phyloP scores from a whole-genome alignment of 1,140 invertebrate genomes.

The Venturia canescens region DNA sequence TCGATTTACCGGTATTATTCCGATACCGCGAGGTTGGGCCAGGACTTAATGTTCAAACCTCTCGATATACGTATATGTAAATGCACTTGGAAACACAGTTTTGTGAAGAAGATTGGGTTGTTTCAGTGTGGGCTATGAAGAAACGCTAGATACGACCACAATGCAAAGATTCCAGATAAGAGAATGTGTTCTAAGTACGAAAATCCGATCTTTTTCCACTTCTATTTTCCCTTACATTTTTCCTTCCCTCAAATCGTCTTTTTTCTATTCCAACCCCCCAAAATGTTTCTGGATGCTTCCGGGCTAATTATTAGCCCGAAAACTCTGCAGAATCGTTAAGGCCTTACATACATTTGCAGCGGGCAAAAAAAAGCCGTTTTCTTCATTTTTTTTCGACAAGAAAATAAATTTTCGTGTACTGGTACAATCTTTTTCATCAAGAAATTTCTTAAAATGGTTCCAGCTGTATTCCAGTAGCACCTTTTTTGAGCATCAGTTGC shows the following conservation, averaged over 20 bases:
- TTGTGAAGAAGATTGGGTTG: conserved; percentile 55
- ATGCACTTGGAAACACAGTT: neutral
- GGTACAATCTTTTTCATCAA: too few species aligned
- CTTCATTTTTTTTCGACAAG: too few species aligned
- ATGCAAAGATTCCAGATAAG: conserved; percentile 69
- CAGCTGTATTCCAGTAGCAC: too few species aligned
- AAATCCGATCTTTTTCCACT: conserved; percentile 64
- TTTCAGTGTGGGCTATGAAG: conserved; percentile 51
- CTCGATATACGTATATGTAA: conserved; percentile 47
- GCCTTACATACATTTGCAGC: too few species aligned
- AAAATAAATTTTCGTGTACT: too few species aligned
- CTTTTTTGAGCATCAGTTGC: too few species aligned
- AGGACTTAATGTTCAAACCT: neutral
- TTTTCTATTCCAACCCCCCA: neutral
- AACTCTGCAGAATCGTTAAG: too few species aligned
- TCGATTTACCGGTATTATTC: conserved; percentile 69
- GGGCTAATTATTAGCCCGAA: too few species aligned
- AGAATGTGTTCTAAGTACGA: conserved; percentile 68
- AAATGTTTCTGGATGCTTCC: too few species aligned
- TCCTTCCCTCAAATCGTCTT: conserved; percentile 11
- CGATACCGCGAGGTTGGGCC: conserved; percentile 56
- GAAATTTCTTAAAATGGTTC: too few species aligned
- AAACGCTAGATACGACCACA: conserved; percentile 62
- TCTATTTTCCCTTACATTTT: conserved; percentile 50
- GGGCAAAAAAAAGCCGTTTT: too few species aligned